These are phyloP conservation scores for Corythornis vintsioides DNA, from an alignment of 2,113 vertebrate species.

Conservation along the genomic window DNA sequence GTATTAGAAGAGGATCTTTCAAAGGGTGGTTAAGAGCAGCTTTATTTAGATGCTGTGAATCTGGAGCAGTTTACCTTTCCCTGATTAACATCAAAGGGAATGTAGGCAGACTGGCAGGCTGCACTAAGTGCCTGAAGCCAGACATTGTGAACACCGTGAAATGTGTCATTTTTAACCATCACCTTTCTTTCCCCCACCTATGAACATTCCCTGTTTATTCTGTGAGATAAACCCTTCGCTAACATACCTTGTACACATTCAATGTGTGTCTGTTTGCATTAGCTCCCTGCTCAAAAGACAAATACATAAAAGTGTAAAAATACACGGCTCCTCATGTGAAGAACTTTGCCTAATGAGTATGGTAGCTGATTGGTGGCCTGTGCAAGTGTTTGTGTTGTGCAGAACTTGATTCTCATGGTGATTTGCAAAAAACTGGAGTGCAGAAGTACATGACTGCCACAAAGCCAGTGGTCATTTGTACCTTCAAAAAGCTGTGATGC, in stretches of 20 bases:
- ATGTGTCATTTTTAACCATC: not conserved
- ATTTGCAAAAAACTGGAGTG: not conserved
- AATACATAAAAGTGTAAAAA: not conserved
- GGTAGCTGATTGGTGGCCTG: not conserved
- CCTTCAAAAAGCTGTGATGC: not conserved
- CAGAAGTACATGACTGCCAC: not conserved
- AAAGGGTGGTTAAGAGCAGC: not conserved
- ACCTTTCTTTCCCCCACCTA: not conserved
- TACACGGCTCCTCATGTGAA: not conserved
- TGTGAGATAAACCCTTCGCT: not conserved
- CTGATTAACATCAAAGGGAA: not conserved
- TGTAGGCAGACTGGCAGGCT: not conserved
- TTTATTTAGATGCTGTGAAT: constrained; percentile 49
- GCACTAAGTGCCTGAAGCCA: not conserved
- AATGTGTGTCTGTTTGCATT: not conserved
- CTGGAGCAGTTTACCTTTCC: not conserved
- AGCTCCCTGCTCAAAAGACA: not conserved
- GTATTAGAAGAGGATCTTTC: not conserved
- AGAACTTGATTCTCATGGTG: not conserved
- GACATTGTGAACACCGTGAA: not conserved
- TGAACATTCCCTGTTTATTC: not conserved
- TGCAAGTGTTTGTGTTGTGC: not conserved
- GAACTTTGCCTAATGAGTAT: not conserved
- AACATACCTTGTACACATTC: not conserved
- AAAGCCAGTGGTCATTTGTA: not conserved